Evolutionary conservation across 1,140 invertebrate species (phyloP).

Genomic region (Caenorhabditis remanei): DNA sequence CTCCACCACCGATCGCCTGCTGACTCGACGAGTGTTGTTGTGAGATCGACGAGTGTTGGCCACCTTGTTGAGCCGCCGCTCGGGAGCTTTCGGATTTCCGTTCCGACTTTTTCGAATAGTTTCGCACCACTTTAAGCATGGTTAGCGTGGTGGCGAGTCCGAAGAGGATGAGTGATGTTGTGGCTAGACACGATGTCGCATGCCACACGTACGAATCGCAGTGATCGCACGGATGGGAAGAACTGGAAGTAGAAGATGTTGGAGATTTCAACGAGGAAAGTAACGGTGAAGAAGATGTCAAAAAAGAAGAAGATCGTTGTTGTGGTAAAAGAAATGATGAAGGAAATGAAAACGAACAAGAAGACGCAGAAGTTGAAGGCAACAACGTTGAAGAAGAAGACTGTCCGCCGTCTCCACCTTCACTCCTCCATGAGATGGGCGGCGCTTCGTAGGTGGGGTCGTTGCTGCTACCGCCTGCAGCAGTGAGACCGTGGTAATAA

Average conservation of each 20-base stretch:
- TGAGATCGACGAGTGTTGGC: neutral
- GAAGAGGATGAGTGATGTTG: conserved; percentile 54
- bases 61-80: conserved; percentile 25
- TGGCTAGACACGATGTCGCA: conserved; percentile 60
- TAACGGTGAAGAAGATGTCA: neutral
- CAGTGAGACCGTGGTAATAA: conserved; percentile 3
- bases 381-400: neutral
- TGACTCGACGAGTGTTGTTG: neutral
- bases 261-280: neutral
- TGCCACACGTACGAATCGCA: conserved; percentile 62
- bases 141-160: conserved; percentile 9
- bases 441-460: conserved; percentile 18
- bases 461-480: neutral
- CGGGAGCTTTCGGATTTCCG: conserved; percentile 73
- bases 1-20: neutral
- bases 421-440: conserved; percentile 36
- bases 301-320: conserved; percentile 32
- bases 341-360: neutral
- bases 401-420: neutral
- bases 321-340: neutral
- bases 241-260: neutral
- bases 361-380: conserved; percentile 28
- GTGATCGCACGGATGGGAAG: conserved; percentile 51
- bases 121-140: conserved; percentile 75
- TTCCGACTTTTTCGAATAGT: conserved; percentile 73